Percentiles rank a stretch among this genome's conserved stretches.
phyloP scores from a whole-genome alignment of 2,888 invertebrate genomes.

The Lasioglossum villosulum region DNA sequence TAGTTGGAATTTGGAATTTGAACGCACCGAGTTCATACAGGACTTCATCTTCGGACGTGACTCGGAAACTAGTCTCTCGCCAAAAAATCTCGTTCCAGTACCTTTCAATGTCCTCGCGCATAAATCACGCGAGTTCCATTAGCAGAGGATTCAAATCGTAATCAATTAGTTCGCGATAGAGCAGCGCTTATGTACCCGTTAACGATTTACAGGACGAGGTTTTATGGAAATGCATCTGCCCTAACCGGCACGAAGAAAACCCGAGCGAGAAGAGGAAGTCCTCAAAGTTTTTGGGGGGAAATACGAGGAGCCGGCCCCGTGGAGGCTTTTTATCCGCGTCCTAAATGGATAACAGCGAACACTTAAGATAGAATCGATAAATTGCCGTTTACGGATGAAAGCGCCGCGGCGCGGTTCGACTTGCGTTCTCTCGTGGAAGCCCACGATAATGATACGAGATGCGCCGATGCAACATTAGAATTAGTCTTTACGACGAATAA shows the following conservation, averaged over 20 bases:
- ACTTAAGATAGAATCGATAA: slow-evolving; percentile 32
- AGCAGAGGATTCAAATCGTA: background rate
- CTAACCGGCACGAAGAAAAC: background rate
- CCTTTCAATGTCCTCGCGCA: background rate
- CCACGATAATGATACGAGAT: slow-evolving; percentile 9
- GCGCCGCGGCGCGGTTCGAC: background rate
- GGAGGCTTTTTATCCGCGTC: background rate
- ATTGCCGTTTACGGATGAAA: slow-evolving; percentile 35
- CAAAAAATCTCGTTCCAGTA: background rate
- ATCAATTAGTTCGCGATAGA: background rate
- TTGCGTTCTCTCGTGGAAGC: background rate
- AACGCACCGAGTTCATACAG: too few relatives aligned
- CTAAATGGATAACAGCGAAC: slow-evolving; percentile 1
- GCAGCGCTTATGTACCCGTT: background rate
- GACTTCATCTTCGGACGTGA: too few relatives aligned
- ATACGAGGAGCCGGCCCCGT: background rate
- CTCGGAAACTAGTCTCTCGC: background rate
- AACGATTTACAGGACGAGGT: background rate
- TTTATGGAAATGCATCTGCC: background rate
- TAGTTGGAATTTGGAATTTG: too few relatives aligned
- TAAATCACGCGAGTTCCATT: background rate
- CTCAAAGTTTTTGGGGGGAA: slow-evolving; percentile 28
- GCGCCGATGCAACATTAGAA: background rate
- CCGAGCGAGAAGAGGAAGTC: slow-evolving; percentile 3
- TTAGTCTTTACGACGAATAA: slow-evolving; percentile 34